Evolutionary conservation across 30 jellyfish, hydroid and myxozoan genomes (phyloP), one percentile per base, ranked within the genome.

Genomic region (Aurelia aurita complex sp. Pacific): DNA sequence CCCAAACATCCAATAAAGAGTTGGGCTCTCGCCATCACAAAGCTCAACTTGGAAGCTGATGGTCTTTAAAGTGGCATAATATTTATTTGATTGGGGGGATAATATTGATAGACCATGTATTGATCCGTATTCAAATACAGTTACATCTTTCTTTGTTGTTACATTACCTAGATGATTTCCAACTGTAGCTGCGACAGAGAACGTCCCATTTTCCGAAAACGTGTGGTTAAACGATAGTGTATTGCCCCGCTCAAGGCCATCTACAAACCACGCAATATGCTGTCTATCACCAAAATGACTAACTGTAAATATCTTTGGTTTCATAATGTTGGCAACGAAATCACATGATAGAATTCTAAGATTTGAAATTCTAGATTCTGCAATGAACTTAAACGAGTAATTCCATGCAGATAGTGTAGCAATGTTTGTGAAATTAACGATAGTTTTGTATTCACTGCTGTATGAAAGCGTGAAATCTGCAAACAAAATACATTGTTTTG

Each of bases 121-220:
- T 3, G 93, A 74, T 12, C 93, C 93, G 18, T 59, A 42, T 16
- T 63, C 64, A n/a, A 60, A n/a, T 50, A 84, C 93, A 62, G 71
- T 52, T 16, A 84, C 34, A 46, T 46, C 13, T 46, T 46, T 46
- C 57, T 46, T 46, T 46, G 57, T 9, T 0, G 14, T n/a, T 14
- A 23, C 71, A 57, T 57, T 9, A 50, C 77, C 80, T 8, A 76
- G 29, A 7, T 62, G 33, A 74, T 85, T 75, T 13, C 76, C 35
- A 5, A 70, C 79, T 11, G 29, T 12, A 5, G 69, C 89, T 15
- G 18, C 57, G 53, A 90, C 73, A 36, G 19, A 23, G 67, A 73
- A 90, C 34, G 32, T 19, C 17, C 91, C 89, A 11, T 88, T 36
- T 40, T 70, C 52, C 1, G 91, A 55, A 43, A 83, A 84, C 43